phyloP scores from a whole-genome alignment of 35 echinoderm and acorn worm genomes.

The Holothuria glaberrima region DNA sequence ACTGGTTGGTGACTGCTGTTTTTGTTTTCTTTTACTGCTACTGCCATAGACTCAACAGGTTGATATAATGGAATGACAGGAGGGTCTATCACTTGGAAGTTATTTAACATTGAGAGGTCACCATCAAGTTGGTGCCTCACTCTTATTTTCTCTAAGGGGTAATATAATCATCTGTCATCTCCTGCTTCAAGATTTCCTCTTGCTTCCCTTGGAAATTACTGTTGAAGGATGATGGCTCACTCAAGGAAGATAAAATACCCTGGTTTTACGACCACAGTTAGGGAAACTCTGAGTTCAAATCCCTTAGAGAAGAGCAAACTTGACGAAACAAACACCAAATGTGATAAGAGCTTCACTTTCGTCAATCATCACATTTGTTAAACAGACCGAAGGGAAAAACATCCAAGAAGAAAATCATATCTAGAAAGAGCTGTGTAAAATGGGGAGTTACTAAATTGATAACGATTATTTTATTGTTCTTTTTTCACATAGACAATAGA shows the following conservation, averaged over 20 bases:
- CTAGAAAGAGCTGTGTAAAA: too few species aligned
- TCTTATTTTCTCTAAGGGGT: constrained; percentile 6
- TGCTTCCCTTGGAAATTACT: background rate
- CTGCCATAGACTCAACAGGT: too few species aligned
- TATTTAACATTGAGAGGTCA: constrained; percentile 9
- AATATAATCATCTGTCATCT: constrained; percentile 31
- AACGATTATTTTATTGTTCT: too few species aligned
- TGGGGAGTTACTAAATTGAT: too few species aligned
- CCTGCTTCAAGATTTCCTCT: background rate
- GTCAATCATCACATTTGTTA: constrained; percentile 19
- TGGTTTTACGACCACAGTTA: constrained; percentile 6
- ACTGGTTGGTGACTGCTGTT: too few species aligned
- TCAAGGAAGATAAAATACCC: constrained; percentile 4
- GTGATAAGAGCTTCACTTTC: constrained; percentile 6
- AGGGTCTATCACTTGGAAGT: too few species aligned
- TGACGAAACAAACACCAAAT: constrained; percentile 28
- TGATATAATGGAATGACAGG: too few species aligned
- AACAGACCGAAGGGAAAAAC: too few species aligned
- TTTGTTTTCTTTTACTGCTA: too few species aligned
- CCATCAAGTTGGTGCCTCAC: background rate
- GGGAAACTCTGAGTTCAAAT: background rate
- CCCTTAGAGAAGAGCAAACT: constrained; percentile 1
- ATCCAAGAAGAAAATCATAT: too few species aligned
- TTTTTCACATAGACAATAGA: too few species aligned
- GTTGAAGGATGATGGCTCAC: constrained; percentile 49